Percentiles rank a stretch among this genome's conserved stretches.
These are phyloP conservation scores for Leptocoma aspasia DNA, from an alignment of 2,113 vertebrate genomes.

Conservation along the genomic window DNA sequence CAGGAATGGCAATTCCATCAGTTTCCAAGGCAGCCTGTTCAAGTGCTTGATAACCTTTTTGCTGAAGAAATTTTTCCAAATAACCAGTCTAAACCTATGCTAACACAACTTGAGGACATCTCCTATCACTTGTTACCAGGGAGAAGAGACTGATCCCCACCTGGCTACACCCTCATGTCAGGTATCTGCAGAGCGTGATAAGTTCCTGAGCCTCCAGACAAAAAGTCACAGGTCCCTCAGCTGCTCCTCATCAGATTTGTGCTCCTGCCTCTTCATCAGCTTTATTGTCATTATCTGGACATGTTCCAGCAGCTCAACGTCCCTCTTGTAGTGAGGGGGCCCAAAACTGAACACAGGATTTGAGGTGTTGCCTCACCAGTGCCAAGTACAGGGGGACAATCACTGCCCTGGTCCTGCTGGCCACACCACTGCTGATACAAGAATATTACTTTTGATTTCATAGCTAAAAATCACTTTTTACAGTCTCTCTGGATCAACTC, in stretches of 20 bases:
- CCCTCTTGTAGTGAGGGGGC: not conserved
- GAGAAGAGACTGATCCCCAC: fast-evolving
- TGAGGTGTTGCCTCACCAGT: not conserved
- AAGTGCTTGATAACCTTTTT: not conserved
- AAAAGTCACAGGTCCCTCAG: not conserved
- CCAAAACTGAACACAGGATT: not conserved
- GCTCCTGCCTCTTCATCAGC: not conserved
- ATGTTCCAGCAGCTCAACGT: not conserved
- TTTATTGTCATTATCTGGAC: not conserved
- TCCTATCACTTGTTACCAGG: not conserved
- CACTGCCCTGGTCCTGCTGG: not conserved
- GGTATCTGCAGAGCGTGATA: not conserved
- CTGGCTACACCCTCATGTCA: not conserved
- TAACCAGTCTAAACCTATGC: not conserved
- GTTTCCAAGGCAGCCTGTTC: not conserved
- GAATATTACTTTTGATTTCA: not conserved
- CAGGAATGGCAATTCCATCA: not conserved
- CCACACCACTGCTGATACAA: not conserved
- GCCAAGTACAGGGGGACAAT: fast-evolving
- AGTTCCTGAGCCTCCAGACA: not conserved
- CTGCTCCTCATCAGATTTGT: not conserved
- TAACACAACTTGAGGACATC: not conserved
- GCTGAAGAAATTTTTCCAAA: not conserved
- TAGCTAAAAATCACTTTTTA: not conserved
- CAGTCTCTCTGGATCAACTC: not conserved